These are phyloP conservation scores for Heterohyrax brucei DNA, from an alignment of 2,797 vertebrate species.

Conservation along the genomic window DNA sequence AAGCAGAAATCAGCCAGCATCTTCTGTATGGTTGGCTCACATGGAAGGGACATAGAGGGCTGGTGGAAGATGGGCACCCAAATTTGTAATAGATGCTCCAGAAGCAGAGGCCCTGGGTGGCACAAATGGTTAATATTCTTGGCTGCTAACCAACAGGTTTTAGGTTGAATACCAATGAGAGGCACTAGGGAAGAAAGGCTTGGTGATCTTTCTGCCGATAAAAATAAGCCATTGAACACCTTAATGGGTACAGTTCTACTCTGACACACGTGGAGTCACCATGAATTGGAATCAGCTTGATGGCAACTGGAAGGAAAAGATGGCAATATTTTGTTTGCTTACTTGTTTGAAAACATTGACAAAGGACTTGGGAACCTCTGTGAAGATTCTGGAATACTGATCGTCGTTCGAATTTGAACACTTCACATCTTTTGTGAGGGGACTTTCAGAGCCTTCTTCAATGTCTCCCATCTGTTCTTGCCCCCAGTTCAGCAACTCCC, in stretches of 20 bases:
- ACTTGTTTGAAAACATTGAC: not conserved
- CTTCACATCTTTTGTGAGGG: not conserved
- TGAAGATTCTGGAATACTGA: conserved; percentile 40
- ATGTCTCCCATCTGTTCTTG: not conserved
- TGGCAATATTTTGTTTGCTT: not conserved
- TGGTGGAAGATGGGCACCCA: not conserved
- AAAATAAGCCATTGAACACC: not conserved
- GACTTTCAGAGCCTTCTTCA: not conserved
- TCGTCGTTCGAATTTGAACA: not conserved
- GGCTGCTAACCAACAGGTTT: not conserved
- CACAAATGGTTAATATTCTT: not conserved
- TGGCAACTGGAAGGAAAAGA: conserved; percentile 10
- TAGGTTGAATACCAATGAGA: not conserved
- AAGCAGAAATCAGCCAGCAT: not conserved
- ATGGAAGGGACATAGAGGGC: not conserved
- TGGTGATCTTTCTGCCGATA: not conserved
- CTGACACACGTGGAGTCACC: not conserved
- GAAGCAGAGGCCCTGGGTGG: not conserved
- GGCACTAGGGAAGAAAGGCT: not conserved
- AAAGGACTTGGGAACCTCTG: conserved; percentile 11
- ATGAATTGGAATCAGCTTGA: not conserved
- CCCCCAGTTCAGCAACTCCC: too few species aligned
- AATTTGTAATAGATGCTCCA: not conserved
- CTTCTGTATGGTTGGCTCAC: not conserved
- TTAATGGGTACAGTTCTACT: not conserved